Base-by-base conservation (phyloP, 2,888 invertebrate genomes). In the Tetragonisca angustula region DNA sequence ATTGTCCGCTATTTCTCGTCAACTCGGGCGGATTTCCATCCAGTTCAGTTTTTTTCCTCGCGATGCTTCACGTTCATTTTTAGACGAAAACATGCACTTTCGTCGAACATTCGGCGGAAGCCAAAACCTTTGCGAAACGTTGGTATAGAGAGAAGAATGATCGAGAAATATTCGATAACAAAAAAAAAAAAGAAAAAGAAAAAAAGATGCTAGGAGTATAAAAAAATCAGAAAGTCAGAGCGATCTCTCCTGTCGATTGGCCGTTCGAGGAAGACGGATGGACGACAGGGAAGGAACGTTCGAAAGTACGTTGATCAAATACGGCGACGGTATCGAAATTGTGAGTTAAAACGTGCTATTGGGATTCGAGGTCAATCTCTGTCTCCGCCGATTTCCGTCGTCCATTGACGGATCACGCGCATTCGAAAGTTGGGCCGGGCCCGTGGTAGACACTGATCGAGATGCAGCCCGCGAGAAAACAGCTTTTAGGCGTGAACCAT, bases 401-500 rank as follows among this genome's bases (percentile, higher is more conserved):
- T 65, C 74, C 32, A 69, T 83, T 72, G 67, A 71, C 75, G 49
- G 72, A 72, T 49, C 21, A 54, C n/a, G 43, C 5, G 3, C 4
- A 70, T 73, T 82, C 32, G 83, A 82, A 83, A 83, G 83, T 83
- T 67, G 67, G 67, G 82, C 21, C 59, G 54, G 32, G 21, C 49
- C 27, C 24, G 13, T 77, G 65, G 54, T n/a, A 73, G 64, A 3
- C 49, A 15, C 49, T 54, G 77, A 85, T 85, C 84, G 85, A 36
- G 85, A 85, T 85, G 84, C 85, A 84, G 64, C 76, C 56, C 89
- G 88, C 85, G 91, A 89, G 88, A 90, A 92, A 92, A 90, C 90
- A 86, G 85, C 79, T 85, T 91, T 89, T 86, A 90, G 90, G 89
- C 85, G 89, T 87, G 85, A 88, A 87, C 89, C 91, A 93, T 94